A percentile compares a stretch with the other conserved stretches of the same genome.
phyloP scores from a whole-genome alignment of 2,797 vertebrate species.

The Loris lydekkerianus region DNA sequence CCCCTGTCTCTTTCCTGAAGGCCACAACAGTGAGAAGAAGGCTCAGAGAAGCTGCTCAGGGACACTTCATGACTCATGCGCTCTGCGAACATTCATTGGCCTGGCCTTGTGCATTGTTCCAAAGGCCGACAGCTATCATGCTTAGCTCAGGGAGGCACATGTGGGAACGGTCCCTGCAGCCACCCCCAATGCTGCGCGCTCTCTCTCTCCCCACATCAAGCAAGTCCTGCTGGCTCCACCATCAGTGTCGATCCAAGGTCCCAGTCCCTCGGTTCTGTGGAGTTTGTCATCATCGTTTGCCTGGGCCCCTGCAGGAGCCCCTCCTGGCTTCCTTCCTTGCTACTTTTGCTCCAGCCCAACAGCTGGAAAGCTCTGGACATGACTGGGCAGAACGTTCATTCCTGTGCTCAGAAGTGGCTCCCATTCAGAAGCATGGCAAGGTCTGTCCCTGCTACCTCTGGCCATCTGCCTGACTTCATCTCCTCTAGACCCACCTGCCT shows the following conservation, averaged over 20 bases:
- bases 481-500: background rate
- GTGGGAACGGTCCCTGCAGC: background rate
- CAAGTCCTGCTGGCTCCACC: background rate
- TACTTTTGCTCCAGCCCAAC: background rate
- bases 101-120: background rate
- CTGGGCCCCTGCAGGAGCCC: background rate
- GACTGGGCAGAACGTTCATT: background rate
- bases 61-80: background rate
- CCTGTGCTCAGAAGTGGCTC: background rate
- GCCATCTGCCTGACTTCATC: background rate
- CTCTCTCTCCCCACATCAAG: background rate
- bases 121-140: rapidly evolving
- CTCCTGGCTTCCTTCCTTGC: background rate
- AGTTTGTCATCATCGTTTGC: too few relatives aligned
- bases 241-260: background rate
- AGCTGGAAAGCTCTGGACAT: background rate
- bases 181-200: background rate
- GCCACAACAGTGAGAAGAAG: background rate
- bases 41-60: background rate
- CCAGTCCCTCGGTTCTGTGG: rapidly evolving
- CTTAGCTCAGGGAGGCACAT: rapidly evolving
- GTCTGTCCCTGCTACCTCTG: background rate
- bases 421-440: background rate
- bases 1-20: conserved; percentile 9
- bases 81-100: rapidly evolving